phyloP scores from a whole-genome alignment of 2,113 vertebrate species.

The Megaleporinus macrocephalus region DNA sequence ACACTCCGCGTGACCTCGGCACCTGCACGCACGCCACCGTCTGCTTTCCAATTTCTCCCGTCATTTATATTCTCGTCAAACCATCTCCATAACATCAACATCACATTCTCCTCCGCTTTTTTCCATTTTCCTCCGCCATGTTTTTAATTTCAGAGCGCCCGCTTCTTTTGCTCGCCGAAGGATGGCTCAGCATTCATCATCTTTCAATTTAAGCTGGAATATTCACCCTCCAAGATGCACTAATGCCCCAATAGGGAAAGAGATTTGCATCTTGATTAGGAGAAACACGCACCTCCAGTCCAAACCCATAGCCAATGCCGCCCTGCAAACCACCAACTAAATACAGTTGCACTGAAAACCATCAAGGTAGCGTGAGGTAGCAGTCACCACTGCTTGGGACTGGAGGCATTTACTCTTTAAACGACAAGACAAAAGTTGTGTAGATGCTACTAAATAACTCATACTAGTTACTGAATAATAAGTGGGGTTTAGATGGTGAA shows the following conservation, averaged over 20 bases:
- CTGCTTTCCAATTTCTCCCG: slow-evolving; percentile 17
- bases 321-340: slow-evolving; percentile 51
- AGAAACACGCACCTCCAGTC: slow-evolving; percentile 40
- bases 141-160: slow-evolving; percentile 60
- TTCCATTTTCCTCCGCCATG: slow-evolving; percentile 39
- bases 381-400: too few species aligned
- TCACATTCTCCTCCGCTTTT: slow-evolving; percentile 25
- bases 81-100: slow-evolving; percentile 22
- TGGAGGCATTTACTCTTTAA: too few species aligned
- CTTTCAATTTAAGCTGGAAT: slow-evolving; percentile 68
- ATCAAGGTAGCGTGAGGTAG: slow-evolving; percentile 39
- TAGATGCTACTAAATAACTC: too few species aligned
- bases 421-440: too few species aligned
- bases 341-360: slow-evolving; percentile 53
- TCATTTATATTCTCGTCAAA: slow-evolving; percentile 34
- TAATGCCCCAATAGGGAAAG: slow-evolving; percentile 63
- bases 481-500: too few species aligned
- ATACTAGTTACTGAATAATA: too few species aligned
- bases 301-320: slow-evolving; percentile 48
- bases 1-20: neutral
- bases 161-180: slow-evolving; percentile 47
- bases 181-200: slow-evolving; percentile 68
- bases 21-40: neutral
- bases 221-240: slow-evolving; percentile 63
- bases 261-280: slow-evolving; percentile 77